Base-by-base conservation (phyloP, 2,888 invertebrate species). In the Limnephilus auricula region DNA sequence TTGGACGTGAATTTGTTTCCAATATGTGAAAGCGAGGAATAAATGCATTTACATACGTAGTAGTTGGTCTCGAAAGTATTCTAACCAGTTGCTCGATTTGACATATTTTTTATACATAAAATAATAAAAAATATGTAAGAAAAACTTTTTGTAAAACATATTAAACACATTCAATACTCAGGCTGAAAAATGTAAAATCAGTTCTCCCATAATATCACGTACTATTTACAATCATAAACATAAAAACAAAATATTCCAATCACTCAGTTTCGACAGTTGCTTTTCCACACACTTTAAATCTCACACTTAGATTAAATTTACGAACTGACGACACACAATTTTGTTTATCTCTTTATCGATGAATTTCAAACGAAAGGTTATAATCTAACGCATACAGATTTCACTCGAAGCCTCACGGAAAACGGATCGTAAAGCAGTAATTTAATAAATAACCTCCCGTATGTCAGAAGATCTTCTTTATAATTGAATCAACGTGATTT, bases 401-500 rank as follows among this genome's bases (percentile, higher is more conserved):
- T 82, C 82, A 82, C 34, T 34, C 25, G 82, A 82, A 82, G 32
- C 25, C 18, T 34, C 40, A 85, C 34, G 85, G 85, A 85, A 85
- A 85, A n/a, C 40, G n/a, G 34, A n/a, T 85, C 40, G 40, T 85
- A 85, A 85, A 85, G 40, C 25, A 85, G 85, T 40, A n/a, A 84
- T 84, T 65, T 25, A 65, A 65, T 65, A 65, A 65, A 25, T n/a
- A 45, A 13, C 37, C 30, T 40, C n/a, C 85, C 85, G 40, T 34
- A 6, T 85, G 85, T 30, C 85, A n/a, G 85, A 9, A 40, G 85
- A 45, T 40, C 85, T 85, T 37, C 85, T 85, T 85, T 50, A 37
- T 90, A 90, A 90, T 90, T 90, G 90, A 84, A 82, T 90, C 78
- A 65, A 90, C 90, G 90, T 90, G 90, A 90, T 90, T 90, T 90